These are phyloP conservation scores for Heterodera schachtii DNA, from an alignment of 1,140 invertebrate species.

Conservation along the genomic window DNA sequence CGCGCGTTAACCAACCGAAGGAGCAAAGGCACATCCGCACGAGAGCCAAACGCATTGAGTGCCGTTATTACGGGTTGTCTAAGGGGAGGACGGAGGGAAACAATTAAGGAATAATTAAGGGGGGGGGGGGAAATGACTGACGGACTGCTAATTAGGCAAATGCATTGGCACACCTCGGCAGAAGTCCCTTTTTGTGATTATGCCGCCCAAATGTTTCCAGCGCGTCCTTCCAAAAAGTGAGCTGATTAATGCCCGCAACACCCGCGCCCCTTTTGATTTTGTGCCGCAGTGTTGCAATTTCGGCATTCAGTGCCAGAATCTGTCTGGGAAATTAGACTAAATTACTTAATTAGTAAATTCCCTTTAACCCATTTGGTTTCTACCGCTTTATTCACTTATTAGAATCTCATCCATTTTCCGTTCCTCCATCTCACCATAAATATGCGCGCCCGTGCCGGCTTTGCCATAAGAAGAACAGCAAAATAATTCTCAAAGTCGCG, in stretches of 20 bases:
- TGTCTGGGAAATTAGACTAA: slow-evolving; percentile 19
- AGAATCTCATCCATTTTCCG: too few species aligned
- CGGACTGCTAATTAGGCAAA: too few species aligned
- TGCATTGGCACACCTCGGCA: slow-evolving; percentile 42
- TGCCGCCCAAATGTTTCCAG: slow-evolving; percentile 38
- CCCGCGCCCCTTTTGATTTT: slow-evolving; percentile 52
- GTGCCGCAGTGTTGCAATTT: slow-evolving; percentile 47
- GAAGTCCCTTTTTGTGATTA: slow-evolving; percentile 24
- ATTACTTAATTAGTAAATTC: background rate
- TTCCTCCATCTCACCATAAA: slow-evolving; percentile 36
- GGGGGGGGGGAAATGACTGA: too few species aligned
- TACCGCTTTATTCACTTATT: too few species aligned
- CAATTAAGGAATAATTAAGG: background rate
- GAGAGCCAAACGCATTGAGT: slow-evolving; percentile 28
- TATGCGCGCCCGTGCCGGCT: slow-evolving; percentile 19
- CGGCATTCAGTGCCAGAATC: slow-evolving; percentile 56
- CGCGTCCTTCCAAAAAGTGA: slow-evolving; percentile 55
- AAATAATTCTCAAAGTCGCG: slow-evolving; percentile 55
- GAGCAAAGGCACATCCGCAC: slow-evolving; percentile 34
- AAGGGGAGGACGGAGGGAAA: background rate
- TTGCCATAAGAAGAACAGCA: slow-evolving; percentile 42
- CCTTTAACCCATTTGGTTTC: background rate
- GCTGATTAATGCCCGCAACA: slow-evolving; percentile 50
- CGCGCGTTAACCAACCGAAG: slow-evolving; percentile 47
- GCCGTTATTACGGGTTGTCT: slow-evolving; percentile 52